These are phyloP conservation scores for Gavialis gangeticus DNA, from an alignment of 2,113 vertebrate species.

Conservation along the genomic window DNA sequence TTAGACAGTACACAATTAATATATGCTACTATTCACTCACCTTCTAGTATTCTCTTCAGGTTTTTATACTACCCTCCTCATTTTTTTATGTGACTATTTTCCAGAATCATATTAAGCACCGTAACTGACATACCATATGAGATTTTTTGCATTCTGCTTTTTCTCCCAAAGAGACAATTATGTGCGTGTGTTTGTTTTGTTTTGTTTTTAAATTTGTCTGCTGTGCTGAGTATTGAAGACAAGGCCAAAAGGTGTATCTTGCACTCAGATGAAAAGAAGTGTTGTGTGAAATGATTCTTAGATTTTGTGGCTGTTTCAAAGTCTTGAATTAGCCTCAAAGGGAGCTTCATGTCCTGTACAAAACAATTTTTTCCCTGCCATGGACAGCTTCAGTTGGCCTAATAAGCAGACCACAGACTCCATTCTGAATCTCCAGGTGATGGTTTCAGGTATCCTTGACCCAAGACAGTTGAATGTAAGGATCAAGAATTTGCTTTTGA, in stretches of 20 bases:
- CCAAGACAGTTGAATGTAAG: neutral
- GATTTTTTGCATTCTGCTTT: neutral
- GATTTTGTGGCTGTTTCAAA: neutral
- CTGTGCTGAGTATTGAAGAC: neutral
- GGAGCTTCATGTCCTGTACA: neutral
- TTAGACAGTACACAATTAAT: no score
- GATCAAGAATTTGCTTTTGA: neutral
- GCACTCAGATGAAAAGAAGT: neutral
- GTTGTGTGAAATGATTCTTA: neutral
- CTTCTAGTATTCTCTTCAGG: neutral
- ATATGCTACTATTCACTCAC: neutral
- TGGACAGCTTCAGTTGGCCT: neutral
- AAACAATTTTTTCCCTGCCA: neutral
- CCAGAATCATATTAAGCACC: constrained; percentile 2
- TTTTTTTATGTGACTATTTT: neutral
- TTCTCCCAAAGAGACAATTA: neutral
- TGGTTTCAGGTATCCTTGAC: neutral
- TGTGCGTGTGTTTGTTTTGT: neutral
- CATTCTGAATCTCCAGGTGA: neutral
- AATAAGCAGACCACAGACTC: neutral
- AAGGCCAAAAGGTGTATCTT: neutral
- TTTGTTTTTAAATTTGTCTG: neutral
- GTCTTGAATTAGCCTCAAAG: neutral
- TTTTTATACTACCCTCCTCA: neutral
- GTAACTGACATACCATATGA: neutral